Base-by-base conservation (phyloP, 2,888 invertebrate species). In the Balanococcus diminutus region DNA sequence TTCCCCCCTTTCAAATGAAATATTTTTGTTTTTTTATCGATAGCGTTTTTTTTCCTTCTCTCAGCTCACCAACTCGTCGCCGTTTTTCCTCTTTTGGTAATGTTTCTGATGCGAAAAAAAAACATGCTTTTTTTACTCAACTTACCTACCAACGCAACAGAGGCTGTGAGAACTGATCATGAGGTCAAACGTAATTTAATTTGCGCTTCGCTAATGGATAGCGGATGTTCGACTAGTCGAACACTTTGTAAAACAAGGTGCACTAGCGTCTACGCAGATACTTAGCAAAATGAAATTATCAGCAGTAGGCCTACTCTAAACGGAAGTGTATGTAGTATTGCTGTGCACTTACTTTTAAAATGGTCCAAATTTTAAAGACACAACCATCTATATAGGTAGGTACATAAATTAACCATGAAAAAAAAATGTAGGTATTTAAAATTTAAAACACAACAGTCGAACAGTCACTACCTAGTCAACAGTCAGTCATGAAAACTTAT, bases 101-200 rank as follows among this genome's bases (percentile, higher is more conserved):
- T 22, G 22, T 56, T 56, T 28, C 6, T 14, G 16, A 28, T 28
- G 4, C 28, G 28, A 4, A 67, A 67, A 67, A 67, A 61, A 56
- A 61, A 61, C 9, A 28, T 67, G 67, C 28, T 67, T 67, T 67
- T 28, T 67, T 28, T 28, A 9, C 61, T 11, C 19, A 56, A 9
- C 61, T 11, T 56, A 56, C 19, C 46, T 46, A 14, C n/a, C 14
- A 3, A n/a, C n/a, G 16, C 14, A 31, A 32, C 14, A 31, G 28
- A 36, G 36, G 6, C 75, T 79, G 75, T 79, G 75, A 79, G 75
- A 79, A 79, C 3, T 36, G 32, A 79, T 79, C n/a, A 79, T 79
- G 6, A 79, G 36, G 75, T 79, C n/a, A 79, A 75, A 72, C 31
- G 19, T 79, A 79, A 36, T 79, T 79, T 79, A 79, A 79, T 36